Conservation (phyloP, 2,888 invertebrate species). For the Bibio marci region DNA sequence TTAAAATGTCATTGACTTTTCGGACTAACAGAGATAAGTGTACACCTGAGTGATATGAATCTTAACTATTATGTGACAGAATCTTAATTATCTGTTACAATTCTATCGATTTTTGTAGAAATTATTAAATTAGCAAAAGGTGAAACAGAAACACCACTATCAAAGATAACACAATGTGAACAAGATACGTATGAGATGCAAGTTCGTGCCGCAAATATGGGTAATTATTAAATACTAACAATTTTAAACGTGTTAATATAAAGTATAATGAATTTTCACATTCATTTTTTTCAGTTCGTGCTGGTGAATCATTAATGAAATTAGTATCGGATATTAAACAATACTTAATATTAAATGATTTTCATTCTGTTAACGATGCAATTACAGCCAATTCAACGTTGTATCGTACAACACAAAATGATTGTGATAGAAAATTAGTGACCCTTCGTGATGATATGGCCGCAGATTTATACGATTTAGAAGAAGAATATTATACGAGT, state of each 20-base stretch:
- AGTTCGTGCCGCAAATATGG: slow-evolving; percentile 87
- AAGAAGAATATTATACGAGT: slow-evolving; percentile 30
- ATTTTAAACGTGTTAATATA: neutral
- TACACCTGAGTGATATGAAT: too few relatives aligned
- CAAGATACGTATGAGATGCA: slow-evolving; percentile 96
- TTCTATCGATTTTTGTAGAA: too few relatives aligned
- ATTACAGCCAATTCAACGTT: slow-evolving; percentile 85
- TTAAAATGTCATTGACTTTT: too few relatives aligned
- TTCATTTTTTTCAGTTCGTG: slow-evolving; percentile 44
- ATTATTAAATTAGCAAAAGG: slow-evolving; percentile 77
- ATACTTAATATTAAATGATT: slow-evolving; percentile 93
- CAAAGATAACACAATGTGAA: slow-evolving; percentile 81
- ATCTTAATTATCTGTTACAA: too few relatives aligned
- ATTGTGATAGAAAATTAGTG: slow-evolving; percentile 87
- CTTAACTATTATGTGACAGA: too few relatives aligned
- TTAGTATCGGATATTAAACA: slow-evolving; percentile 95
- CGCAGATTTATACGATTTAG: slow-evolving; percentile 45
- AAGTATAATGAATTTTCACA: neutral
- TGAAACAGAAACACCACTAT: slow-evolving; percentile 79
- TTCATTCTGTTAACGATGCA: slow-evolving; percentile 93
- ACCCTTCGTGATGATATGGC: slow-evolving; percentile 88
- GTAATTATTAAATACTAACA: slow-evolving; percentile 28
- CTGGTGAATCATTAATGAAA: slow-evolving; percentile 93
- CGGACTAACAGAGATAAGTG: too few relatives aligned
- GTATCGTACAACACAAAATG: slow-evolving; percentile 76